These are phyloP conservation scores for Chondrosia reniformis DNA, from an alignment of 37 sponge, comb jelly and placozoan species.

Conservation along the genomic window DNA sequence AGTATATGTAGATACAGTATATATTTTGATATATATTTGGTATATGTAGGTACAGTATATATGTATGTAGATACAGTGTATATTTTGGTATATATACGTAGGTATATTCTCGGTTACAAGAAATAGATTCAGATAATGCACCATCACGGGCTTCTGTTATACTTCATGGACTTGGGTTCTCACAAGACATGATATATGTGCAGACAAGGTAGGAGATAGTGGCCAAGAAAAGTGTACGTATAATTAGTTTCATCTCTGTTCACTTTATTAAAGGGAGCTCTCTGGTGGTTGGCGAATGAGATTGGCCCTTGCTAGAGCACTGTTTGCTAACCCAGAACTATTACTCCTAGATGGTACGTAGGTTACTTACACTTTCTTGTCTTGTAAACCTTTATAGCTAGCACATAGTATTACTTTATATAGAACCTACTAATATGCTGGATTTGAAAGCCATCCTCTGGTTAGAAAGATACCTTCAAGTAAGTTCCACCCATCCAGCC, in stretches of 20 bases:
- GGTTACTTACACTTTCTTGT: not conserved
- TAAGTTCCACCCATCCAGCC: not conserved
- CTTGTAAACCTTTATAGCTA: not conserved
- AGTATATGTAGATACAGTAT: not conserved
- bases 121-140: conserved; percentile 86
- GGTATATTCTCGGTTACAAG: conserved; percentile 70
- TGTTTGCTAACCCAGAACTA: conserved; percentile 69
- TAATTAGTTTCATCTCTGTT: not conserved
- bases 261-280: conserved; percentile 46
- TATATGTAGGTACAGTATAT: not conserved
- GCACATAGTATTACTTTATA: not conserved
- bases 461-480: conserved; percentile 82
- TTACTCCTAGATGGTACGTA: conserved; percentile 64
- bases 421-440: conserved; percentile 97
- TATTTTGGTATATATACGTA: not conserved
- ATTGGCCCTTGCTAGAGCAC: conserved; percentile 80
- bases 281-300: conserved; percentile 96
- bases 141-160: conserved; percentile 70
- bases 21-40: not conserved
- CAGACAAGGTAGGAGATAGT: conserved; percentile 47
- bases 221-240: not conserved
- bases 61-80: not conserved
- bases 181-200: conserved; percentile 52
- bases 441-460: conserved; percentile 85
- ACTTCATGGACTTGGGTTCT: conserved; percentile 80